A percentile compares a stretch with the other conserved stretches of the same genome.
Conservation (phyloP, 2,797 vertebrate genomes). For the Tadarida brasiliensis region DNA sequence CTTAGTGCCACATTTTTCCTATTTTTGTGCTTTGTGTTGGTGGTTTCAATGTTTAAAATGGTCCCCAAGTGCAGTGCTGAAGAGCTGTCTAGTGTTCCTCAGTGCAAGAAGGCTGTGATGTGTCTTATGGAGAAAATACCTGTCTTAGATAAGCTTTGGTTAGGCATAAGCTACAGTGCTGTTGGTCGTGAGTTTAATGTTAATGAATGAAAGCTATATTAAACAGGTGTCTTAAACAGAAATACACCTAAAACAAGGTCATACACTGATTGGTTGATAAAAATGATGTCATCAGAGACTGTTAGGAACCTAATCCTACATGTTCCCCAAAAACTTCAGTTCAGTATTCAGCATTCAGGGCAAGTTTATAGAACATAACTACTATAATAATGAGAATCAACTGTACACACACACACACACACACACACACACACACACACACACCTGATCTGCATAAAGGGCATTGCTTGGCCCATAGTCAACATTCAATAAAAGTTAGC, state of each 20-base stretch:
- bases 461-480: not conserved
- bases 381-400: not conserved
- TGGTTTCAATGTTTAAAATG: not conserved
- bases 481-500: not conserved
- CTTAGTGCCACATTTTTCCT: not conserved
- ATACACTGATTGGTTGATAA: not conserved
- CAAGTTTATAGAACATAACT: not conserved
- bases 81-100: not conserved
- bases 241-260: not conserved
- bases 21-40: not conserved
- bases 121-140: not conserved
- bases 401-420: not conserved
- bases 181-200: not conserved
- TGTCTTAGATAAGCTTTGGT: not conserved
- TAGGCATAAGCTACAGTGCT: not conserved
- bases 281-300: not conserved
- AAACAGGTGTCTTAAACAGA: not conserved
- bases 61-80: not conserved
- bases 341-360: not conserved
- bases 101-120: not conserved
- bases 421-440: not conserved
- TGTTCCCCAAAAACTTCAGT: not conserved
- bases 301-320: not conserved
- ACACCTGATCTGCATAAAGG: not conserved
- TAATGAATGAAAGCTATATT: not conserved